Evolutionary conservation across 92 coral and sea anemone genomes (phyloP).

Genomic region (Parazoanthus atlanticus): DNA sequence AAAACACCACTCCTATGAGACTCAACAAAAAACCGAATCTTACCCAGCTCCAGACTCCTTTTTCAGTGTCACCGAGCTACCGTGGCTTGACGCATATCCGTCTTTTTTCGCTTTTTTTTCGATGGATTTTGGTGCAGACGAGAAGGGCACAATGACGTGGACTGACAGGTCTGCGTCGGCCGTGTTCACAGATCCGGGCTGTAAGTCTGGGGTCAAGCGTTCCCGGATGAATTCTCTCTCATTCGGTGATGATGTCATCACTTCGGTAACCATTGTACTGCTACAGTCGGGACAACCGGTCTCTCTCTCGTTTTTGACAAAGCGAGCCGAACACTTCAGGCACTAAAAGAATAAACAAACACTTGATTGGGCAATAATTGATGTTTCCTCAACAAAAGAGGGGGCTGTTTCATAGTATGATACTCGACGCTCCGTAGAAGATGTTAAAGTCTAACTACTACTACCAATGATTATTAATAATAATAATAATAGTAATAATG

Average conservation of each 20-base stretch:
- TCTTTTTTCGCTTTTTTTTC: not conserved
- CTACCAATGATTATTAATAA: no score
- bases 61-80: not conserved
- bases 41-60: not conserved
- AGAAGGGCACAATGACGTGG: constrained; percentile 34
- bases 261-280: constrained; percentile 73
- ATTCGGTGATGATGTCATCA: constrained; percentile 53
- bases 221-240: constrained; percentile 20
- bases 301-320: constrained; percentile 52
- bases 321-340: constrained; percentile 84
- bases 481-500: not conserved
- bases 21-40: not conserved
- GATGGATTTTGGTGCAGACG: not conserved
- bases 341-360: constrained; percentile 55
- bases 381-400: no score
- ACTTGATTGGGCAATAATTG: not conserved
- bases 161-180: constrained; percentile 33
- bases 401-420: no score
- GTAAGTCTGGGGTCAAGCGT: constrained; percentile 4
- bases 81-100: not conserved
- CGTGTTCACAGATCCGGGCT: constrained; percentile 44
- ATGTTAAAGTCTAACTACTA: no score
- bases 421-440: not conserved
- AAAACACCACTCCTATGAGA: not conserved
- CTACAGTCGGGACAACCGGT: constrained; percentile 77